Conservation (phyloP, 2,797 vertebrate species). For the Eidolon dupreanum region DNA sequence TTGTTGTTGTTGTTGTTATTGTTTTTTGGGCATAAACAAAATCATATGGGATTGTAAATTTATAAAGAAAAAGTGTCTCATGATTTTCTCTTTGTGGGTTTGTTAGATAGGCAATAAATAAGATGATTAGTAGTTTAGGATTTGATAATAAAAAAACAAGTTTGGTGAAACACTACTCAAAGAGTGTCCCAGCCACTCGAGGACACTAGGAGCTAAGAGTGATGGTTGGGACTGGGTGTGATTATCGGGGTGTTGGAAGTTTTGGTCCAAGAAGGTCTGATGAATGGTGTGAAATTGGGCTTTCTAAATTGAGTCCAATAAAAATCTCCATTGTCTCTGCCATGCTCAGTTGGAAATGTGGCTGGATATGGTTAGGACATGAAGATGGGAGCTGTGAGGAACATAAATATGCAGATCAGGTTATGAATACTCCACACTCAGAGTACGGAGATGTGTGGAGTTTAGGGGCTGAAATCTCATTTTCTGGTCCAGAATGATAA, state of each 20-base stretch:
- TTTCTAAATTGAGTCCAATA: background rate
- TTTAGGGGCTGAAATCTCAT: background rate
- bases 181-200: background rate
- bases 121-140: background rate
- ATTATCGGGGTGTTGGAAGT: background rate
- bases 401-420: background rate
- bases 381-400: background rate
- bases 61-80: background rate
- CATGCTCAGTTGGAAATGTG: background rate
- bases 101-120: background rate
- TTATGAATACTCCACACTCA: background rate
- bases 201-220: background rate
- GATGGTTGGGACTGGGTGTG: background rate
- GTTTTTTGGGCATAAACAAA: background rate
- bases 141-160: slow-evolving; percentile 41
- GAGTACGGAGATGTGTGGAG: background rate
- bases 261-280: background rate
- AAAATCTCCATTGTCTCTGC: background rate
- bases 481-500: background rate
- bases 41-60: background rate
- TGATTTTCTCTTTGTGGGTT: slow-evolving; percentile 9
- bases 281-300: background rate
- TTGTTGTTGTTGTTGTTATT: background rate
- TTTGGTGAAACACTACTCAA: background rate
- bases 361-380: background rate